Conservation (phyloP, 2,888 invertebrate genomes). For the Drosophila maculinotata region DNA sequence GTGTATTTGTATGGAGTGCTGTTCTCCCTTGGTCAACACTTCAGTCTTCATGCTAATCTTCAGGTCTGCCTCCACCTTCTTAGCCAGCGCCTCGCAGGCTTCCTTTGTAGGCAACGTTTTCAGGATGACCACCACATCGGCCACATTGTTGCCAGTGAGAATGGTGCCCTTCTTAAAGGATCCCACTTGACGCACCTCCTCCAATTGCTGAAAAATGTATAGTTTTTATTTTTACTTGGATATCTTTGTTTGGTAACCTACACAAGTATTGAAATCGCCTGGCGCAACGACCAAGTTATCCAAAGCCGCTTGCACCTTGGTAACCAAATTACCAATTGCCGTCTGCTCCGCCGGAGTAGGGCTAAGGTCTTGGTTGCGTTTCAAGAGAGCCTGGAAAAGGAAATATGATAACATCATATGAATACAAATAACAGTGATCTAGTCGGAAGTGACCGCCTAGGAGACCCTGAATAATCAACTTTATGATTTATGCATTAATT, state of each 20-base stretch:
- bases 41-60: conserved; percentile 89
- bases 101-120: conserved; percentile 98
- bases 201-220: conserved; percentile 89
- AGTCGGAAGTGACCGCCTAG: too few species aligned
- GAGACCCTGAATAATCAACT: too few species aligned
- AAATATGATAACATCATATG: not conserved
- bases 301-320: conserved; percentile 96
- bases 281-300: conserved; percentile 98
- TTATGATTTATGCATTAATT: too few species aligned
- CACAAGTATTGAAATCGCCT: conserved; percentile 97
- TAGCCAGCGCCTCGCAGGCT: conserved; percentile 96
- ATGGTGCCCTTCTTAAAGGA: conserved; percentile 99
- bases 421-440: too few species aligned
- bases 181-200: conserved; percentile 98
- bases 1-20: conserved; percentile 85
- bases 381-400: conserved; percentile 91
- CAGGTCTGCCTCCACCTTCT: conserved; percentile 94
- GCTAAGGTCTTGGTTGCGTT: conserved; percentile 95
- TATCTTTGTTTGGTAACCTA: conserved; percentile 87
- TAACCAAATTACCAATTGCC: conserved; percentile 95
- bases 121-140: conserved; percentile 98
- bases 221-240: not conserved
- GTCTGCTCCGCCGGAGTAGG: conserved; percentile 96
- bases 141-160: conserved; percentile 97
- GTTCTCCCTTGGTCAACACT: conserved; percentile 87